Conservation (phyloP, 92 coral and sea anemone species). For the Meandrina meandrites region DNA sequence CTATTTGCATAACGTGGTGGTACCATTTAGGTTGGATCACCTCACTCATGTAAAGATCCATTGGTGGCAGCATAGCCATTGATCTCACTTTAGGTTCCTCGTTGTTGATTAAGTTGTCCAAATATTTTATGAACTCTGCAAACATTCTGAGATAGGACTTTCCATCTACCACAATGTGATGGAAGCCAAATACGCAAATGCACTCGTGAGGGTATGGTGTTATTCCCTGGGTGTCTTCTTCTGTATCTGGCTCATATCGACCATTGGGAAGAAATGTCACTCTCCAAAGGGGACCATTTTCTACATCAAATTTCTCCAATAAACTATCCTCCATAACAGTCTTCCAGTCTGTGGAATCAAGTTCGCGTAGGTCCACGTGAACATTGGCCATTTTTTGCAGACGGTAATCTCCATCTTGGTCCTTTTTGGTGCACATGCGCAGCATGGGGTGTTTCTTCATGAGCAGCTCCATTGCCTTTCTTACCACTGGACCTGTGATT, state of each 20-base stretch:
- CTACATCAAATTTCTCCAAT: constrained; percentile 23
- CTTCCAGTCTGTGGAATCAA: constrained; percentile 5
- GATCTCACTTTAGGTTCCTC: constrained; percentile 16
- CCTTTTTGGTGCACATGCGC: constrained; percentile 25
- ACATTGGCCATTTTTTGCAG: neutral
- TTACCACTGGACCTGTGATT: constrained; percentile 9
- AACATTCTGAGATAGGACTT: constrained; percentile 7
- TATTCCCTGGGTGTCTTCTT: neutral
- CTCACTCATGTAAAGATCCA: neutral
- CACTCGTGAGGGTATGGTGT: constrained; percentile 22
- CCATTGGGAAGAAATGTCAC: constrained; percentile 20
- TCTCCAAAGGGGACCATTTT: constrained; percentile 35
- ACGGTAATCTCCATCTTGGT: neutral
- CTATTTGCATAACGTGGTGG: neutral
- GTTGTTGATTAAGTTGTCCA: neutral
- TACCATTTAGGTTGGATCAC: neutral
- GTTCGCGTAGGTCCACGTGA: constrained; percentile 20
- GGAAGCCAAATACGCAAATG: constrained; percentile 11
- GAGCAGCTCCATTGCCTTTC: constrained; percentile 11
- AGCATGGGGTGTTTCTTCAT: constrained; percentile 15
- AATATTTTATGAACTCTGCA: constrained; percentile 9
- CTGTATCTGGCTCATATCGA: constrained; percentile 10
- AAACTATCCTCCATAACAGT: constrained; percentile 17
- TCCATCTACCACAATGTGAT: constrained; percentile 20
- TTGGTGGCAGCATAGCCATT: constrained; percentile 2